Conservation (phyloP, 2,113 vertebrate species). For the Willisornis vidua region DNA sequence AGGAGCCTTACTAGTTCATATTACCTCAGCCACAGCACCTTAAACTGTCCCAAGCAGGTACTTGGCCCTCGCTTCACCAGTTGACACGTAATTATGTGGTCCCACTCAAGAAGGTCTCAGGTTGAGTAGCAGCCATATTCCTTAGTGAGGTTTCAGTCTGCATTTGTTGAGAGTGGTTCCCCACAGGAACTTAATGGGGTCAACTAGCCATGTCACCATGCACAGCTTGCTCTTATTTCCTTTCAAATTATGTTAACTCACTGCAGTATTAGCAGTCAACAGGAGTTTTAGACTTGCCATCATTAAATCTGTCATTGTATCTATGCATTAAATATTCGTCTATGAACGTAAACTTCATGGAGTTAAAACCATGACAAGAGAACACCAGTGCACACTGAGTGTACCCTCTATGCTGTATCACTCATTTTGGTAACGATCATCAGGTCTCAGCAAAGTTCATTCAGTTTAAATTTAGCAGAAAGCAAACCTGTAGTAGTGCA, state of each 20-base stretch:
- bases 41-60: neutral
- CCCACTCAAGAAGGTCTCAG: neutral
- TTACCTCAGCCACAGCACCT: neutral
- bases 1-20: neutral
- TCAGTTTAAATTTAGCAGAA: neutral
- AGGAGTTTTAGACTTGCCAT: neutral
- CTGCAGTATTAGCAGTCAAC: neutral
- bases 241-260: neutral
- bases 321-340: neutral
- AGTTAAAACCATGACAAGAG: neutral
- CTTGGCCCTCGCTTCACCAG: neutral
- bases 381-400: neutral
- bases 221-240: neutral
- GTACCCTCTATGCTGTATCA: neutral
- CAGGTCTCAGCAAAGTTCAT: neutral
- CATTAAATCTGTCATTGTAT: neutral
- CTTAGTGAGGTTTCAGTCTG: neutral
- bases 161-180: fast-evolving
- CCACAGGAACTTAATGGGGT: neutral
- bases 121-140: neutral
- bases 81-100: neutral
- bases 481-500: neutral
- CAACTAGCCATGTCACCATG: neutral
- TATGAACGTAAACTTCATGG: neutral
- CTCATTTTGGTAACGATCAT: neutral